phyloP scores from a whole-genome alignment of 2,113 vertebrate genomes.

The Rousettus leschenaultii region DNA sequence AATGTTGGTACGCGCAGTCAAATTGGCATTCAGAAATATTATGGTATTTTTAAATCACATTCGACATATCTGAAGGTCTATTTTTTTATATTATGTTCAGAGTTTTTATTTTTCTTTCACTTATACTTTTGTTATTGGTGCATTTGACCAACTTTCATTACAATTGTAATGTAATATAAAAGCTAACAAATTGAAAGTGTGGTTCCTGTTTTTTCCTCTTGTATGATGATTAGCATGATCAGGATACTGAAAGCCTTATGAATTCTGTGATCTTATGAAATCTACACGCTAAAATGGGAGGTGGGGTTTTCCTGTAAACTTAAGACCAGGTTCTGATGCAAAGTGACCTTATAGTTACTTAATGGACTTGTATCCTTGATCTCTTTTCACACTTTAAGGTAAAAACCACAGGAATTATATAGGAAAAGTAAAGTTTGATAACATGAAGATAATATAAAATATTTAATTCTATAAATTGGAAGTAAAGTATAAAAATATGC shows the following conservation, averaged over 20 bases:
- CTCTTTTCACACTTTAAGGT: background rate
- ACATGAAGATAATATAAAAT: background rate
- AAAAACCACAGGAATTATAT: background rate
- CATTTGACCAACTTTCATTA: background rate
- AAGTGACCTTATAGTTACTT: background rate
- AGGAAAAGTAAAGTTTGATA: background rate
- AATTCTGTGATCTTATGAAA: background rate
- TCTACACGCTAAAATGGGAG: background rate
- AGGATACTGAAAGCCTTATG: background rate
- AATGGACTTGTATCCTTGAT: background rate
- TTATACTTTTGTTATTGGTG: background rate
- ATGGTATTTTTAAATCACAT: background rate
- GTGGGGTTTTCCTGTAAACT: accelerated
- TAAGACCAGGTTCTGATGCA: background rate
- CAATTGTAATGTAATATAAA: background rate
- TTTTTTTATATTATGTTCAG: background rate
- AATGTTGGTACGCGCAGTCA: background rate
- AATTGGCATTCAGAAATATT: background rate
- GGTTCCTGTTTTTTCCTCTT: background rate
- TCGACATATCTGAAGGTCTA: background rate
- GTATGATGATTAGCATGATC: background rate
- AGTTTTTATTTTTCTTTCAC: background rate
- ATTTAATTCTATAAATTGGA: background rate
- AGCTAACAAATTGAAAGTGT: background rate
- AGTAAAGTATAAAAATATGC: background rate